Base-by-base conservation (phyloP, 1,140 invertebrate genomes). In the Drosophila biarmipes region DNA sequence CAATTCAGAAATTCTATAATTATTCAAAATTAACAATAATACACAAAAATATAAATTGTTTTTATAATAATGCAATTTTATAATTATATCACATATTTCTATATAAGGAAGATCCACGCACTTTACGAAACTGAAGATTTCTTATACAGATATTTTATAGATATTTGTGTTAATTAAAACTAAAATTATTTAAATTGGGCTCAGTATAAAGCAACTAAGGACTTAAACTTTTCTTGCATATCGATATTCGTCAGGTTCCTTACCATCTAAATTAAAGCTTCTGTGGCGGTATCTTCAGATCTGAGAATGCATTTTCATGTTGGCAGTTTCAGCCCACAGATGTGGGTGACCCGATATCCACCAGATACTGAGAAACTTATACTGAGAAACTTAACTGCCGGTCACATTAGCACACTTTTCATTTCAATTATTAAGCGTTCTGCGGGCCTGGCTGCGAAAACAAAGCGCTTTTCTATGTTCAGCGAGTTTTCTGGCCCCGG, bases 331-430 rank as follows among this genome's bases (percentile, higher is more conserved):
- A 55, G 59, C 54, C 67, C 38, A 38, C 59, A 40, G 53, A 38
- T 74, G 46, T 59, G 52, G 34, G 43, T 68, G 64, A 62, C 42
- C 67, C 55, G 27, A 66, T 64, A 79, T 78, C 53, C 68, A n/a
- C 14, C 15, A 73, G 73, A 80, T 80, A 73, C 55, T 71, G 56
- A 49, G 35, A 43, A 42, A 24, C 53, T 73, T n/a, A 35, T 80
- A 73, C 55, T 71, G 56, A 49, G 35, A 43, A 42, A 24, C 53
- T 73, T n/a, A 35, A 54, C 68, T 66, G 76, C 78, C 62, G 78
- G 64, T 67, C 58, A 35, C 82, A 87, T 89, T 89, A 89, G 68
- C 84, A 90, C 85, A 89, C 76, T 87, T 86, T 87, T 68, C 52
- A 51, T 72, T 85, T 85, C 81, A 86, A 86, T 87, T 87, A 53